phyloP scores from a whole-genome alignment of 2,888 invertebrate genomes.

The Crossocerus cetratus region DNA sequence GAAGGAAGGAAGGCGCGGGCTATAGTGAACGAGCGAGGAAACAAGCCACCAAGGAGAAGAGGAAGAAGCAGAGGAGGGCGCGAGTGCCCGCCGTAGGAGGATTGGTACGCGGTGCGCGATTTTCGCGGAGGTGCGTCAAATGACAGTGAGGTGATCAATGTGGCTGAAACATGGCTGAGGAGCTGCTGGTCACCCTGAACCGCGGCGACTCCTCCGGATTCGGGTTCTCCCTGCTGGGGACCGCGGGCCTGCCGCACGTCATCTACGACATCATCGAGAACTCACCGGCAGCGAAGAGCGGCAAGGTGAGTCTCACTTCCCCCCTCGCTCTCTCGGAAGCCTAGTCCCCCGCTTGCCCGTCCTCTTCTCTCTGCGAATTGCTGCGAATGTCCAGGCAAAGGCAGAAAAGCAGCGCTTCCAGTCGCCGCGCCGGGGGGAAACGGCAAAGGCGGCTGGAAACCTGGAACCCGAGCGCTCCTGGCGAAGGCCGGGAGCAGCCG shows the following conservation, averaged over 20 bases:
- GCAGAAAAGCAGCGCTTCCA: not conserved
- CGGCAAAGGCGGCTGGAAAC: not conserved
- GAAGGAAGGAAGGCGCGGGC: conserved; percentile 19
- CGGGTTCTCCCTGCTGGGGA: conserved; percentile 93
- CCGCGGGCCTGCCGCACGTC: conserved; percentile 94
- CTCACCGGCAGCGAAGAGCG: conserved; percentile 94
- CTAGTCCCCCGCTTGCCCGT: not conserved
- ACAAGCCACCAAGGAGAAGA: not conserved
- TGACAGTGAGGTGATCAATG: conserved; percentile 67
- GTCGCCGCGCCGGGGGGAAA: no score
- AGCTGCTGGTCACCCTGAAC: conserved; percentile 91
- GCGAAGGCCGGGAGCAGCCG: conserved; percentile 21
- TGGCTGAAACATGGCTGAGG: conserved; percentile 86
- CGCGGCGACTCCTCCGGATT: conserved; percentile 92
- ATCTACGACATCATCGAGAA: conserved; percentile 96
- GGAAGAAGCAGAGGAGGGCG: not conserved
- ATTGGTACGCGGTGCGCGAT: conserved; percentile 37
- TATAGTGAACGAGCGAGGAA: no score
- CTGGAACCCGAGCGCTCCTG: conserved; percentile 5
- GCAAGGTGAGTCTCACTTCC: conserved; percentile 83
- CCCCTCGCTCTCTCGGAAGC: not conserved
- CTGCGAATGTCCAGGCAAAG: not conserved
- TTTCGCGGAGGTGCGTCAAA: conserved; percentile 58
- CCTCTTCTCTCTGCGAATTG: not conserved
- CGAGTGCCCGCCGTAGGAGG: conserved; percentile 6